These are phyloP conservation scores for Apamea monoglypha DNA, from an alignment of 2,888 invertebrate genomes.

Conservation along the genomic window DNA sequence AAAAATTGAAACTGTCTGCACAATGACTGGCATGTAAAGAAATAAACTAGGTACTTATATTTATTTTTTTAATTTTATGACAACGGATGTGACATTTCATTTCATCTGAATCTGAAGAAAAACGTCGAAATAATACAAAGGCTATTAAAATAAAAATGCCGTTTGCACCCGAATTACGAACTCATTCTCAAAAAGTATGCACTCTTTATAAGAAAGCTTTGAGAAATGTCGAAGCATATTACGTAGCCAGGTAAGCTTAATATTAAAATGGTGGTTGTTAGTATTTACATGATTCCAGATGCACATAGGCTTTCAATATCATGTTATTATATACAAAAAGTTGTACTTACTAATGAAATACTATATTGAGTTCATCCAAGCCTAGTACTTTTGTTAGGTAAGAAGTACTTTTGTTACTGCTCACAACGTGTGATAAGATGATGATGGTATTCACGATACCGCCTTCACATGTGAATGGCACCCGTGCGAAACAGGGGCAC, in stretches of 20 bases:
- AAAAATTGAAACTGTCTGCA: neutral
- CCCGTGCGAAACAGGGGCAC: no score
- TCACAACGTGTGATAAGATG: neutral
- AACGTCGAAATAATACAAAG: neutral
- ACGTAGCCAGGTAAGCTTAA: slow-evolving; percentile 88
- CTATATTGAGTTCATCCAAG: neutral
- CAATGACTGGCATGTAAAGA: slow-evolving; percentile 6
- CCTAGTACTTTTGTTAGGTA: neutral
- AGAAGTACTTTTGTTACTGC: no score
- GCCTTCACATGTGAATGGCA: neutral
- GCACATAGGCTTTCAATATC: no score
- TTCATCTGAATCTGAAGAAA: slow-evolving; percentile 1
- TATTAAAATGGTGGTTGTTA: no score
- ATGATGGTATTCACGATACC: neutral
- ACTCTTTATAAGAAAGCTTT: slow-evolving; percentile 93
- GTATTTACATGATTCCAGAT: neutral
- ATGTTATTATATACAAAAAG: no score
- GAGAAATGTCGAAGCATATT: slow-evolving; percentile 91
- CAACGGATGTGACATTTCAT: neutral
- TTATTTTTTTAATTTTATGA: neutral
- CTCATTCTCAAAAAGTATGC: slow-evolving; percentile 94
- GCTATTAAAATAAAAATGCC: slow-evolving; percentile 67
- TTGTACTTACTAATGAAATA: neutral
- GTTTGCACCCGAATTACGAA: slow-evolving; percentile 79
- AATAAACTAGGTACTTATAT: neutral